Percentiles rank a stretch among this genome's conserved stretches.
These are phyloP conservation scores for Coreoperca whiteheadi DNA, from an alignment of 2,113 vertebrate species.

Conservation along the genomic window DNA sequence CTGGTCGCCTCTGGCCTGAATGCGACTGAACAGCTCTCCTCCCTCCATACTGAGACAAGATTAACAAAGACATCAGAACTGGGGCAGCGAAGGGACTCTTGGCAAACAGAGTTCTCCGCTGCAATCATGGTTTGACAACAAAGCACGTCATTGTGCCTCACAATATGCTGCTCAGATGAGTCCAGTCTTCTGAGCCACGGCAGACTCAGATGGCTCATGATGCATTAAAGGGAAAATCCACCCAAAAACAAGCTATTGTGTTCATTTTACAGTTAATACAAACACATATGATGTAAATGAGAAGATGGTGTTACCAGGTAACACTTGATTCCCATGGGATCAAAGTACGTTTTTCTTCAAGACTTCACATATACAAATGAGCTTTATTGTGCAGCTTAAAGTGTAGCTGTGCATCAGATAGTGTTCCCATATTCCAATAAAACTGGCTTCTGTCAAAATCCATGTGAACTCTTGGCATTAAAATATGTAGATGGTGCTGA, in stretches of 20 bases:
- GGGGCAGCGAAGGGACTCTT: constrained; percentile 34
- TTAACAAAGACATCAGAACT: constrained; percentile 61
- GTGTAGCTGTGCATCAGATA: neutral
- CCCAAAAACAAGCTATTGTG: neutral
- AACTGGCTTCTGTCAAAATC: neutral
- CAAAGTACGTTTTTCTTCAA: neutral
- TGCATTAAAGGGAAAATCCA: neutral
- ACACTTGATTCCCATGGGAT: neutral
- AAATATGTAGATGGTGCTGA: neutral
- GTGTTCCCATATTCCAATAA: neutral
- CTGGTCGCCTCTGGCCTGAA: constrained; percentile 80
- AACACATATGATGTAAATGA: neutral
- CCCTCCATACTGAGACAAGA: constrained; percentile 79
- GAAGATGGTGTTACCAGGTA: neutral
- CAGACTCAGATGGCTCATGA: neutral
- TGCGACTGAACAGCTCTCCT: constrained; percentile 81
- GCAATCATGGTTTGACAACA: constrained; percentile 37
- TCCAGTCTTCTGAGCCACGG: neutral
- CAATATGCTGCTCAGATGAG: constrained; percentile 27
- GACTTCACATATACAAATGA: neutral
- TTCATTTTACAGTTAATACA: neutral
- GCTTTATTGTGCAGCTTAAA: neutral
- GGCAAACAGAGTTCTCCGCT: constrained; percentile 23
- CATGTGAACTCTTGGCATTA: too few relatives aligned
- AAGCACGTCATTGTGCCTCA: constrained; percentile 50